These are phyloP conservation scores for Trematomus loennbergii DNA, from an alignment of 2,113 vertebrate species.

Conservation along the genomic window DNA sequence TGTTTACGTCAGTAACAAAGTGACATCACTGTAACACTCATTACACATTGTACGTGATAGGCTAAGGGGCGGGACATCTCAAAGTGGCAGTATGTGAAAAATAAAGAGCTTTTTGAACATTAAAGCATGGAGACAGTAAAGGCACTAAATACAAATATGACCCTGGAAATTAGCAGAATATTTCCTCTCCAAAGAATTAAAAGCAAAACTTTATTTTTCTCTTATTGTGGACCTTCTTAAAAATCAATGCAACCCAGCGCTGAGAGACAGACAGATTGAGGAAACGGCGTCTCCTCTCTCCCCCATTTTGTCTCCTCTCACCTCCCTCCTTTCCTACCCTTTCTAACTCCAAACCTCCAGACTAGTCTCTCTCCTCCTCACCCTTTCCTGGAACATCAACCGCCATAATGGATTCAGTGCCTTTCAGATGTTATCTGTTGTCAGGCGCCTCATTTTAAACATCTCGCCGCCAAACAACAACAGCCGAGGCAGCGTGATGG, in stretches of 20 bases:
- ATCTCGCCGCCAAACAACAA: conserved; percentile 31
- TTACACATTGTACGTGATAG: too few species aligned
- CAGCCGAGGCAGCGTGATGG: neutral
- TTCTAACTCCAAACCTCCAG: conserved; percentile 34
- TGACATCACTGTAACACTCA: too few species aligned
- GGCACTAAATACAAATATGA: too few species aligned
- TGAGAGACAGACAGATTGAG: neutral
- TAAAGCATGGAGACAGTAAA: too few species aligned
- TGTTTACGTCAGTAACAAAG: too few species aligned
- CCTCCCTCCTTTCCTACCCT: conserved; percentile 23
- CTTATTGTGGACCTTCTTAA: conserved; percentile 4
- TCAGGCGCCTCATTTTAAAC: conserved; percentile 67
- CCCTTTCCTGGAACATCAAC: conserved; percentile 63
- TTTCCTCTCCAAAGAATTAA: neutral
- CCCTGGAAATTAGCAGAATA: too few species aligned
- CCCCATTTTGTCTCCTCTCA: conserved; percentile 18
- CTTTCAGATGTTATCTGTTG: conserved; percentile 75
- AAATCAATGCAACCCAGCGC: conserved; percentile 29
- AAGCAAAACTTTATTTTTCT: neutral
- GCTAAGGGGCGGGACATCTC: too few species aligned
- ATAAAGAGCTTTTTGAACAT: too few species aligned
- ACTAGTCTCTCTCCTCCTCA: conserved; percentile 29
- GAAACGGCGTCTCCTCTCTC: conserved; percentile 25
- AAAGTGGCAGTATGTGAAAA: too few species aligned
- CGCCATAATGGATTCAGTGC: conserved; percentile 69